Percentiles rank a stretch among this genome's conserved stretches.
Conservation (phyloP, 30 jellyfish, hydroid and myxozoan species). For the Pseudorhiza aurosa region DNA sequence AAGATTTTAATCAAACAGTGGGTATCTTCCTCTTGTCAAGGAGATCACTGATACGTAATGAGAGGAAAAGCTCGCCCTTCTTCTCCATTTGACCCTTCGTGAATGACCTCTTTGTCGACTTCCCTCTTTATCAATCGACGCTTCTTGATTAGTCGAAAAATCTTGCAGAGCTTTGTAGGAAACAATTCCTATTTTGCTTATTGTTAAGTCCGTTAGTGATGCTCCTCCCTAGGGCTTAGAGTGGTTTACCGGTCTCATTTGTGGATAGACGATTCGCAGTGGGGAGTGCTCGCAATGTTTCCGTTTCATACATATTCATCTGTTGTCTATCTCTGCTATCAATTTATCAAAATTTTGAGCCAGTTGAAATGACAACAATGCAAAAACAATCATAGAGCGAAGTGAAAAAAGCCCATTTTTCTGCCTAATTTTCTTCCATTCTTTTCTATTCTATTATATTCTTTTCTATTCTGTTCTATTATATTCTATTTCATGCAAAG, state of each 20-base stretch:
- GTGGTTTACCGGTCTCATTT: slow-evolving; percentile 7
- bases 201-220: not conserved
- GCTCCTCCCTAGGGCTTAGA: not conserved
- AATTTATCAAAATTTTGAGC: not conserved
- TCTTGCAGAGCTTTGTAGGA: not conserved
- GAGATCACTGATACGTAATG: not conserved
- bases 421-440: too few relatives aligned
- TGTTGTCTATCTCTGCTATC: not conserved
- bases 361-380: not conserved
- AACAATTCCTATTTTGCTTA: not conserved
- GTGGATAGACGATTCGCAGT: slow-evolving; percentile 4
- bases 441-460: too few relatives aligned
- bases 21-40: slow-evolving; percentile 1
- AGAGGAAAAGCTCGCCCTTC: slow-evolving; percentile 6
- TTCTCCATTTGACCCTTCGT: slow-evolving; percentile 11
- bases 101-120: slow-evolving; percentile 5
- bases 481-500: too few relatives aligned
- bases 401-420: not conserved
- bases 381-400: not conserved
- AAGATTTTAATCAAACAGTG: slow-evolving; percentile 3
- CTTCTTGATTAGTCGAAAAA: not conserved
- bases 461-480: too few relatives aligned
- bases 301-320: not conserved
- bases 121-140: not conserved
- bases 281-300: slow-evolving; percentile 20